A percentile compares a stretch with the other conserved stretches of the same genome.
phyloP scores from a whole-genome alignment of 2,113 vertebrate species.

The Gymnarchus niloticus region DNA sequence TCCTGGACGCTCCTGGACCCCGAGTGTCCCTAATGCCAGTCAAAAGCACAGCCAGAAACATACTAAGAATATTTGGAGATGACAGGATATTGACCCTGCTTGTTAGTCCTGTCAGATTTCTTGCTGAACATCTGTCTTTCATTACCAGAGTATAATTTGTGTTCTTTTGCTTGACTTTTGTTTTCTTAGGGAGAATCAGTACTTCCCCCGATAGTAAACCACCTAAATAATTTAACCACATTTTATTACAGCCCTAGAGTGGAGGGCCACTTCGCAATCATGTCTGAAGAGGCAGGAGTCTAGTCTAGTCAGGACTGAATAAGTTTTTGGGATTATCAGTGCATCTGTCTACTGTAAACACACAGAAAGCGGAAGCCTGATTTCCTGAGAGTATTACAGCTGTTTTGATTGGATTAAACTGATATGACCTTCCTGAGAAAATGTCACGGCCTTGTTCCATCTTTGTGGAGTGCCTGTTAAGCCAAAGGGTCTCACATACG shows the following conservation, averaged over 20 bases:
- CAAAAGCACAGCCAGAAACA: background rate
- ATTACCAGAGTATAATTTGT: constrained; percentile 25
- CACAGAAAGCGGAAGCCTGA: background rate
- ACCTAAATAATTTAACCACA: constrained; percentile 22
- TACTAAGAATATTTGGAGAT: background rate
- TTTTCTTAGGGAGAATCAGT: constrained; percentile 25
- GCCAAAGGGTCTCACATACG: background rate
- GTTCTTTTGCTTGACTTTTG: constrained; percentile 24
- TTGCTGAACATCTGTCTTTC: constrained; percentile 24
- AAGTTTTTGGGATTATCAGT: background rate
- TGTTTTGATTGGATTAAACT: background rate
- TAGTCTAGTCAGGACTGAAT: background rate
- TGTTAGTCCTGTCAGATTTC: background rate
- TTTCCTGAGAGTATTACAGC: constrained; percentile 22
- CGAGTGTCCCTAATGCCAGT: background rate
- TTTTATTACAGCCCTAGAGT: background rate
- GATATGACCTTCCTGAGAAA: constrained; percentile 14
- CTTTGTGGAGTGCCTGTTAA: background rate
- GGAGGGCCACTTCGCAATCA: background rate
- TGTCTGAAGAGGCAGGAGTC: background rate
- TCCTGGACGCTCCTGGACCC: background rate
- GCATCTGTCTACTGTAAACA: background rate
- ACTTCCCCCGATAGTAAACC: constrained; percentile 21
- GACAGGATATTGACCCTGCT: constrained; percentile 15
- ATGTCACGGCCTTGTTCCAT: background rate